Percentiles rank a stretch among this genome's conserved stretches.
Conservation (phyloP, 1,140 invertebrate species). For the Brachionus paranguensis region DNA sequence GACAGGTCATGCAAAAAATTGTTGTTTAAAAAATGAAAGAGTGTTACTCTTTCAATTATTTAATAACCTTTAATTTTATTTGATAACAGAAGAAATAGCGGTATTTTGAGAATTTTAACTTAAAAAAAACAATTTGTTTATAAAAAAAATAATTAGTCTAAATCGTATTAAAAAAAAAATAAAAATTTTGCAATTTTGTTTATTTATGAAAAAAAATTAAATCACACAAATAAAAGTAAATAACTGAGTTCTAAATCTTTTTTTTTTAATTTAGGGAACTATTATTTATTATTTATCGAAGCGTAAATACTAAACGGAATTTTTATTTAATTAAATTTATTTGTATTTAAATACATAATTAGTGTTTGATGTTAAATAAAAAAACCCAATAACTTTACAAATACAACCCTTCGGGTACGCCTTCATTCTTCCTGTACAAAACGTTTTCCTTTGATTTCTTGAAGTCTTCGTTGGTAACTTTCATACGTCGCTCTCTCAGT, state of each 20-base stretch:
- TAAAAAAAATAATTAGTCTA: background rate
- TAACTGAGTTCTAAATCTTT: background rate
- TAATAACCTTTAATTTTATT: too few species aligned
- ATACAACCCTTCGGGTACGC: slow-evolving; percentile 96
- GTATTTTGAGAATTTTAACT: too few species aligned
- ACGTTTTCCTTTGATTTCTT: slow-evolving; percentile 99
- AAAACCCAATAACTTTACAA: slow-evolving; percentile 62
- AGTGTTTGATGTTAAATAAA: background rate
- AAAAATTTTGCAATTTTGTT: background rate
- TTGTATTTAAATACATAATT: slow-evolving; percentile 19
- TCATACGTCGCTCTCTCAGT: slow-evolving; percentile 92
- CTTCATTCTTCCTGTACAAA: slow-evolving; percentile 96
- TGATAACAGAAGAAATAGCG: too few species aligned
- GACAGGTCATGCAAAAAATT: too few species aligned
- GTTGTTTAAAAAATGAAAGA: too few species aligned
- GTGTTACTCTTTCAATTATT: too few species aligned
- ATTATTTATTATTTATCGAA: background rate
- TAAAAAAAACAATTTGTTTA: too few species aligned
- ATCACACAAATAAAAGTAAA: background rate
- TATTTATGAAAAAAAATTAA: background rate
- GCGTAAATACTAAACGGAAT: slow-evolving; percentile 14
- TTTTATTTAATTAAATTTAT: slow-evolving; percentile 16
- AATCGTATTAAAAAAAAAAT: background rate
- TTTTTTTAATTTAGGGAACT: background rate
- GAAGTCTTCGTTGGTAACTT: slow-evolving; percentile 98